A percentile compares a stretch with the other conserved stretches of the same genome.
phyloP scores from a whole-genome alignment of 2,797 vertebrate genomes.

The Tragopan temminckii region DNA sequence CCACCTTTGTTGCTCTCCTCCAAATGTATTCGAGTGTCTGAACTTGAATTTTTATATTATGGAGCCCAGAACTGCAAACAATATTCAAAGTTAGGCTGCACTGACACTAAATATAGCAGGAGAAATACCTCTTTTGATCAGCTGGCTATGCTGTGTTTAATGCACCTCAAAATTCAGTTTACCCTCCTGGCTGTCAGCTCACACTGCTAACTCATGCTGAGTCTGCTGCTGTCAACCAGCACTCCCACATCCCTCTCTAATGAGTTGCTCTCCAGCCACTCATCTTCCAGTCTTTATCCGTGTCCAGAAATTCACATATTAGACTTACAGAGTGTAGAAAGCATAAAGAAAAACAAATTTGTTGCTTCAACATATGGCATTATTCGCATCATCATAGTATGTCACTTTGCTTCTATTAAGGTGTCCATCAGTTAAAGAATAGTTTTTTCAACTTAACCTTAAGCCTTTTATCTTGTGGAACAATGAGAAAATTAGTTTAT shows the following conservation, averaged over 20 bases:
- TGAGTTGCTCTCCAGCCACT: neutral
- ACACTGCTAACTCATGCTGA: neutral
- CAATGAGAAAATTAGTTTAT: neutral
- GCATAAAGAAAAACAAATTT: neutral
- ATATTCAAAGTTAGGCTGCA: neutral
- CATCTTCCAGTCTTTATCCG: neutral
- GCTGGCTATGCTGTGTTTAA: neutral
- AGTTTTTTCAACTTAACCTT: rapidly evolving
- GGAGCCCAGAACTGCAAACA: neutral
- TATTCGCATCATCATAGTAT: neutral
- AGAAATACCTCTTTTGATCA: neutral
- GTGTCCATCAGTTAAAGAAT: neutral
- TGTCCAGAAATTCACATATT: neutral
- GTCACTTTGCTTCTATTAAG: neutral
- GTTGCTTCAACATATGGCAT: neutral
- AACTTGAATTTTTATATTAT: neutral
- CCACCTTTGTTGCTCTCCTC: neutral
- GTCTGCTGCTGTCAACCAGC: neutral
- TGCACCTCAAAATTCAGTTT: neutral
- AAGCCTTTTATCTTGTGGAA: neutral
- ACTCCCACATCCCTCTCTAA: neutral
- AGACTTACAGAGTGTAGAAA: neutral
- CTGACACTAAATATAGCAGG: neutral
- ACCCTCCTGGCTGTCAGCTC: neutral
- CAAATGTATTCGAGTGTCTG: neutral